A percentile compares a stretch with the other conserved stretches of the same genome.
These are phyloP conservation scores for Lithobius niger DNA, from an alignment of 1,140 invertebrate genomes.

Conservation along the genomic window DNA sequence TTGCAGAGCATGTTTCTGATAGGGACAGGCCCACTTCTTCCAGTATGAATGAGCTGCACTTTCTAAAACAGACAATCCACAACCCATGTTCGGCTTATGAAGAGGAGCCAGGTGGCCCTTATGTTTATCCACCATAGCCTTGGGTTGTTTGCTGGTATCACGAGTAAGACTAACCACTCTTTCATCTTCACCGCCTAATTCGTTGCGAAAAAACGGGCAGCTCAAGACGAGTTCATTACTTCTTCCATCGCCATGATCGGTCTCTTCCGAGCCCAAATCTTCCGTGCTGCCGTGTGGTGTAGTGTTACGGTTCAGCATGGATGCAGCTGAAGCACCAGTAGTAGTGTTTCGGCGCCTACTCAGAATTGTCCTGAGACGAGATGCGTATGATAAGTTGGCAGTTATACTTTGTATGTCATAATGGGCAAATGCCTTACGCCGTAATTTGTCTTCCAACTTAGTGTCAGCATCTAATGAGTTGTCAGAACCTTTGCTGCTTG, in stretches of 20 bases:
- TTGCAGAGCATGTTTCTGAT: slow-evolving; percentile 44
- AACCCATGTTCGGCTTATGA: slow-evolving; percentile 57
- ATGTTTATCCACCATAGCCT: neutral
- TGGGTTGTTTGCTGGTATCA: neutral
- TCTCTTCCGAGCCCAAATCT: slow-evolving; percentile 16
- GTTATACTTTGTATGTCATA: slow-evolving; percentile 82
- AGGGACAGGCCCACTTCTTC: slow-evolving; percentile 56
- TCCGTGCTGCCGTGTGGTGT: slow-evolving; percentile 20
- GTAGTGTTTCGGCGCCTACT: slow-evolving; percentile 67
- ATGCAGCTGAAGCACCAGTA: slow-evolving; percentile 80
- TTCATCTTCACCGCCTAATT: slow-evolving; percentile 81
- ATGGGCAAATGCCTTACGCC: slow-evolving; percentile 67
- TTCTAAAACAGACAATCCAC: slow-evolving; percentile 65
- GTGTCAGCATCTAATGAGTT: slow-evolving; percentile 19
- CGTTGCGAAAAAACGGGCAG: slow-evolving; percentile 86
- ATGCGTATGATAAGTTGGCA: slow-evolving; percentile 67
- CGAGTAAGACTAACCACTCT: slow-evolving; percentile 33
- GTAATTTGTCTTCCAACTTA: slow-evolving; percentile 34
- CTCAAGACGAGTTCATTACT: slow-evolving; percentile 40
- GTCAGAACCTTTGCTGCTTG: slow-evolving; percentile 14
- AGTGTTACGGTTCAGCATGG: slow-evolving; percentile 33
- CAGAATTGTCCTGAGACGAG: slow-evolving; percentile 46
- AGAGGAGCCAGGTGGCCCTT: slow-evolving; percentile 20
- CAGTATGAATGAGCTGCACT: slow-evolving; percentile 54
- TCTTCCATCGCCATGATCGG: slow-evolving; percentile 29